These are phyloP conservation scores for Araneus ventricosus DNA, from an alignment of 1,140 invertebrate species.

Conservation along the genomic window DNA sequence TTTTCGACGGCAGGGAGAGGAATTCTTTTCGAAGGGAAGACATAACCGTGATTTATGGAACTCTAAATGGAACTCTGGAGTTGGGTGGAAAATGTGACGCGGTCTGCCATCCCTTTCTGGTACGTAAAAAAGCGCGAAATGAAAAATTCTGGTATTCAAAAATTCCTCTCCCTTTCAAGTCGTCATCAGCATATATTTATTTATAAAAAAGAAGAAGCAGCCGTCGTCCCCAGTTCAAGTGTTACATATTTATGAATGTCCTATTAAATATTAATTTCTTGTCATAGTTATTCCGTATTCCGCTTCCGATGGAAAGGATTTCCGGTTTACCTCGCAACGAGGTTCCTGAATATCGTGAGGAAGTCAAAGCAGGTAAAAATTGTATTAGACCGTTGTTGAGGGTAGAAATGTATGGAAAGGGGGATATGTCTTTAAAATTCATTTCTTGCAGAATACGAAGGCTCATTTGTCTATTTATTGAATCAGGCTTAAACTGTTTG, in stretches of 20 bases:
- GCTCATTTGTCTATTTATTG: too few relatives aligned
- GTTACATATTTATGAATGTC: constrained; percentile 39
- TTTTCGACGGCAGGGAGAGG: background rate
- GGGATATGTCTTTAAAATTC: too few relatives aligned
- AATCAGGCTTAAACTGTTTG: too few relatives aligned
- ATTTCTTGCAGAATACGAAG: too few relatives aligned
- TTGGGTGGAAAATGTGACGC: background rate
- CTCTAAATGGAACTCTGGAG: constrained; percentile 34
- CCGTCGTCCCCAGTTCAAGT: background rate
- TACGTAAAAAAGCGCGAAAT: background rate
- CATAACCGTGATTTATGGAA: constrained; percentile 57
- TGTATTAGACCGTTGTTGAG: background rate
- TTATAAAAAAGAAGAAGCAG: background rate
- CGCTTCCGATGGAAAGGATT: background rate
- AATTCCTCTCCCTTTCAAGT: constrained; percentile 41
- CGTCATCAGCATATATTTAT: constrained; percentile 56
- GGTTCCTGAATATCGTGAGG: background rate
- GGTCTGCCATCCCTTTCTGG: constrained; percentile 1
- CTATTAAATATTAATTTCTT: constrained; percentile 48
- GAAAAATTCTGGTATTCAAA: constrained; percentile 41
- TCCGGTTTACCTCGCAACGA: background rate
- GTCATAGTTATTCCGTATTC: background rate
- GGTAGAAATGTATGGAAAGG: too few relatives aligned
- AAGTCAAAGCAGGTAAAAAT: background rate
- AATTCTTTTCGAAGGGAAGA: background rate